Evolutionary conservation across 2,797 vertebrate genomes (phyloP), one percentile per base, ranked within the genome.

Genomic region (Trichosurus vulpecula): DNA sequence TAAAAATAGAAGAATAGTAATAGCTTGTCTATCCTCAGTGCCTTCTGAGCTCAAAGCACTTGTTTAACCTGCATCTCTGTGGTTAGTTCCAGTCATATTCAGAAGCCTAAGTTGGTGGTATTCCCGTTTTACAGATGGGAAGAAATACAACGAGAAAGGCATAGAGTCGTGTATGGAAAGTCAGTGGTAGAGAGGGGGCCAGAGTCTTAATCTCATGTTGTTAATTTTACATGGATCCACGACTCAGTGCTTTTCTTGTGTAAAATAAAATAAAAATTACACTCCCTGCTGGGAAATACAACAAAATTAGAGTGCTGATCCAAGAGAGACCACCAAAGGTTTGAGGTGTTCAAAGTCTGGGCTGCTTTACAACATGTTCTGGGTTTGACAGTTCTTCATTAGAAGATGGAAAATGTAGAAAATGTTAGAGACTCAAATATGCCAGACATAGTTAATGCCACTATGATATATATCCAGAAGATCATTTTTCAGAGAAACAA

Each of bases 41-140:
- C 97, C 93, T 98, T 95, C 54, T 27, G 94, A 92, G 81, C 93
- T 96, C 91, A 96, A 96, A 96, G 97, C 90, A 93, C 87, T 97
- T 61, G 94, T 90, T 87, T 87, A 47, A 87, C 53, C 92, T 93
- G 52, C 81, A 93, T 95, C 52, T 93, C 90, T 25, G 90, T 91
- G 95, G 91, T 90, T n/a, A 91, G 58, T 91, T 92, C 93, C 8
- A 94, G 89, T 91, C 47, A 58, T 94, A 95, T 61, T 52, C 31
- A 95, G 92, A 97, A 95, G 94, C 51, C 94, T 96, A 97, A 96
- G 47, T 2, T 4, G 89, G 29, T 27, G 52, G 14, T 74, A 47
- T 92, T 94, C 87, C 91, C 9, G 91, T 13, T 92, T 91, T 90
- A 93, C 10, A 91, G 51, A 51, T 91, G 29, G 35, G 51, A 57